Evolutionary conservation across 2,888 invertebrate genomes (phyloP).

Genomic region (Cepaea hortensis): DNA sequence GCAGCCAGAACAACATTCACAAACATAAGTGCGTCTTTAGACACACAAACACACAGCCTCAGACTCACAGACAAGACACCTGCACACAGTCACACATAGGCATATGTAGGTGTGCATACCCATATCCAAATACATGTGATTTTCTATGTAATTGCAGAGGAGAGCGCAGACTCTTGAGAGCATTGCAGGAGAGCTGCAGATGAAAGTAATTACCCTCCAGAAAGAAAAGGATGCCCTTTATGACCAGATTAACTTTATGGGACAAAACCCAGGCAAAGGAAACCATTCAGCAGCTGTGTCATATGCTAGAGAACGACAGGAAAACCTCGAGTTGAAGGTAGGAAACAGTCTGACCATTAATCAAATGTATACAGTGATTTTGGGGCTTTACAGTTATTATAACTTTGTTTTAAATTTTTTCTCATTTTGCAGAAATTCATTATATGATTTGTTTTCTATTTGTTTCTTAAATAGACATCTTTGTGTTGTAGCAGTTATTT

Average conservation of each 20-base stretch:
- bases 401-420: neutral
- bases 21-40: too few species aligned
- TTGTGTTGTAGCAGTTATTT: neutral
- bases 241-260: conserved; percentile 53
- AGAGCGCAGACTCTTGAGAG: conserved; percentile 56
- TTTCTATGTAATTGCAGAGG: neutral
- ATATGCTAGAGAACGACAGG: conserved; percentile 47
- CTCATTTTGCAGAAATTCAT: neutral
- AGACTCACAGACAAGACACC: too few species aligned
- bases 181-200: conserved; percentile 63
- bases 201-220: conserved; percentile 63
- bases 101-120: neutral
- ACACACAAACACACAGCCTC: too few species aligned
- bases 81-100: too few species aligned
- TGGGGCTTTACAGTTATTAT: neutral
- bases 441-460: neutral
- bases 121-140: neutral
- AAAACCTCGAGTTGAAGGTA: conserved; percentile 55
- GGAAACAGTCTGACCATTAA: neutral
- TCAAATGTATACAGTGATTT: neutral
- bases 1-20: too few species aligned
- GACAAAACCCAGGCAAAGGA: conserved; percentile 52
- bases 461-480: neutral
- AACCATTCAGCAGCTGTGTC: conserved; percentile 47
- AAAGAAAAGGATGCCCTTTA: conserved; percentile 62